A percentile compares a stretch with the other conserved stretches of the same genome.
These are phyloP conservation scores for Pangasius sanitwongsei DNA, from an alignment of 2,797 vertebrate genomes.

Conservation along the genomic window DNA sequence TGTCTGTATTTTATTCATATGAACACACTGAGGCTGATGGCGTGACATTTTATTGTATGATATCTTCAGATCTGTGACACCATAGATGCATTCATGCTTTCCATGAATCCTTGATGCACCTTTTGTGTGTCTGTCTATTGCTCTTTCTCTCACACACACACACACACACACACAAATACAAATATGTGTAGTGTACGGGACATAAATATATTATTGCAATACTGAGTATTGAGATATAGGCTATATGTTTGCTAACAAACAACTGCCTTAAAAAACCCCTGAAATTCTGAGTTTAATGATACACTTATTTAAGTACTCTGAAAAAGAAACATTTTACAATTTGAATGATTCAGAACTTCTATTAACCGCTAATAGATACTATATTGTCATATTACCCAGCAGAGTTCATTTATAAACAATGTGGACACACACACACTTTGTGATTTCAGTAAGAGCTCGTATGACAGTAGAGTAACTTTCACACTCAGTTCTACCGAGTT, in stretches of 20 bases:
- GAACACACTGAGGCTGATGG: neutral
- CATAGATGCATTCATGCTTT: neutral
- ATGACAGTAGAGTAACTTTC: neutral
- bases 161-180: neutral
- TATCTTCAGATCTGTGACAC: constrained; percentile 29
- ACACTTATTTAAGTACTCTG: neutral
- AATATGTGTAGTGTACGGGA: neutral
- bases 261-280: too few relatives aligned
- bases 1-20: neutral
- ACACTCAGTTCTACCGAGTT: neutral
- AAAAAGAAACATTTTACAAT: neutral
- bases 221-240: neutral
- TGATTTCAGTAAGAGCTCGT: neutral
- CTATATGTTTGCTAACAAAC: neutral
- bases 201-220: neutral
- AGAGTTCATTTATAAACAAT: neutral
- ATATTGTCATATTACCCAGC: neutral
- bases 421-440: neutral
- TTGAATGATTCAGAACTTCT: neutral
- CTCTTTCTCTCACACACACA: neutral
- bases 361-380: neutral
- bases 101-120: neutral
- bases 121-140: neutral
- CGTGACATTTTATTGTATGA: constrained; percentile 9
- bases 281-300: too few relatives aligned